Evolutionary conservation across 1,140 invertebrate genomes (phyloP).

Genomic region (Hypsibius dujardini): DNA sequence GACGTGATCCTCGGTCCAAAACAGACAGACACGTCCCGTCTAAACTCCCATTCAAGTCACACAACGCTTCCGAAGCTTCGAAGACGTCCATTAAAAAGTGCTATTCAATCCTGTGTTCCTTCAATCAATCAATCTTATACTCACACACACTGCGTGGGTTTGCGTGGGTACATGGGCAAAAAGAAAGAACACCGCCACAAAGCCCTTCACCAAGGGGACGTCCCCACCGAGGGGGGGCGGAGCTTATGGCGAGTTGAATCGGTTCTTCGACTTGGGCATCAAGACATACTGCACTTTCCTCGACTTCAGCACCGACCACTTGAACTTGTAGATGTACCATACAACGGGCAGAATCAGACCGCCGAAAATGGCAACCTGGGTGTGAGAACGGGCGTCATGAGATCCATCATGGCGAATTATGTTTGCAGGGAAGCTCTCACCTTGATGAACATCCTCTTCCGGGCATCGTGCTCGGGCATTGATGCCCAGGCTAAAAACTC

Average conservation of each 20-base stretch:
- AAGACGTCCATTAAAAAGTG: too few species aligned
- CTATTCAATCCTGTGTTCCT: too few species aligned
- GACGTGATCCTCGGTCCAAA: too few species aligned
- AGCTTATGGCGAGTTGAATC: not conserved
- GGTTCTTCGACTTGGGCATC: slow-evolving; percentile 1
- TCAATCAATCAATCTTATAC: too few species aligned
- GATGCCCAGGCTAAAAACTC: slow-evolving; percentile 84
- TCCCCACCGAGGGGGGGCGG: too few species aligned
- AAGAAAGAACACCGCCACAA: too few species aligned
- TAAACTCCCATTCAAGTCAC: too few species aligned
- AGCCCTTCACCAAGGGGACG: too few species aligned
- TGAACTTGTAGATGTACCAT: slow-evolving; percentile 70
- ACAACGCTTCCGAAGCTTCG: too few species aligned
- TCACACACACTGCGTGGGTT: too few species aligned
- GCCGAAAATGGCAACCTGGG: slow-evolving; percentile 38
- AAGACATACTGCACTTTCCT: slow-evolving; percentile 41
- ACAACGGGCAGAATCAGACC: slow-evolving; percentile 34
- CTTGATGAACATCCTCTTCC: slow-evolving; percentile 70
- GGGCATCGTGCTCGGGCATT: slow-evolving; percentile 73
- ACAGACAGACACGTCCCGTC: too few species aligned
- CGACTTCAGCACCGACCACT: slow-evolving; percentile 60
- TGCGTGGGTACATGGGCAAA: too few species aligned
- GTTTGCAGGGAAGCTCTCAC: slow-evolving; percentile 33
- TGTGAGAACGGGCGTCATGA: slow-evolving; percentile 24
- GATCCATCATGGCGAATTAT: not conserved